These are phyloP conservation scores for Vanessa tameamea DNA, from an alignment of 1,140 invertebrate species.

Conservation along the genomic window DNA sequence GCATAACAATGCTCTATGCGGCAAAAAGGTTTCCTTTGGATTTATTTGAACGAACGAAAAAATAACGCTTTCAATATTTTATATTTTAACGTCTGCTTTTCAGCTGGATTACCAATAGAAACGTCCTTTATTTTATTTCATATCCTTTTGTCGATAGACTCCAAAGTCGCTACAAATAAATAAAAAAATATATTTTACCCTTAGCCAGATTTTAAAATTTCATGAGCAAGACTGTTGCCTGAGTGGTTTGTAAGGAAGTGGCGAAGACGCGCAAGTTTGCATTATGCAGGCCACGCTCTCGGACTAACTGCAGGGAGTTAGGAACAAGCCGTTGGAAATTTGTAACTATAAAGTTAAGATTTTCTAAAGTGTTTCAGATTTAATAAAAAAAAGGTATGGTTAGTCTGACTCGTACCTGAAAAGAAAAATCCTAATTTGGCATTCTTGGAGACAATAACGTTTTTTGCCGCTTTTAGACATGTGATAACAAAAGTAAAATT, in stretches of 20 bases:
- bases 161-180: background rate
- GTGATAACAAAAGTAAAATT: too few species aligned
- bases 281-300: conserved; percentile 24
- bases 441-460: too few species aligned
- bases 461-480: too few species aligned
- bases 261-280: conserved; percentile 15
- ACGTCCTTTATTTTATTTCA: too few species aligned
- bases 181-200: background rate
- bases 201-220: conserved; percentile 17
- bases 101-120: background rate
- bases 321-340: conserved; percentile 7
- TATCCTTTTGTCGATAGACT: too few species aligned
- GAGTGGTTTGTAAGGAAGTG: conserved; percentile 26
- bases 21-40: background rate
- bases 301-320: conserved; percentile 19
- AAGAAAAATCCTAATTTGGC: too few species aligned
- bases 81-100: background rate
- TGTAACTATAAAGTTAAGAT: background rate
- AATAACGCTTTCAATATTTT: background rate
- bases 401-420: too few species aligned
- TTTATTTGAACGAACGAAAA: background rate
- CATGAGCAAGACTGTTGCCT: conserved; percentile 19
- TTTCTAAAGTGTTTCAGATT: background rate
- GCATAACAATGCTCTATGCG: background rate
- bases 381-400: too few species aligned